Conservation (phyloP, 2,797 vertebrate genomes). For the Ctenopoma kingsleyae region DNA sequence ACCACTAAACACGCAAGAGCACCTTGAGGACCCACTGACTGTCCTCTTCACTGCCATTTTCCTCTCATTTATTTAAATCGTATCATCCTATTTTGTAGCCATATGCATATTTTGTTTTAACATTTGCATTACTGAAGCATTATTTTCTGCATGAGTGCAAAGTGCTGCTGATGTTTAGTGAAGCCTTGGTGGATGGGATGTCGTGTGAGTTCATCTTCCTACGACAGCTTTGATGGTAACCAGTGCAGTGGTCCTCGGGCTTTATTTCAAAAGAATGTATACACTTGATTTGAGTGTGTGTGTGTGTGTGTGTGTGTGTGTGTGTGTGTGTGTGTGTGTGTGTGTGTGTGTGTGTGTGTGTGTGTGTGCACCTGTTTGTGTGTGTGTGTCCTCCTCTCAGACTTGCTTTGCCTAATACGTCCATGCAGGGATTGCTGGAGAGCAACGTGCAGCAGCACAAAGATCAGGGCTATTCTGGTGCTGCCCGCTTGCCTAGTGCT, state of each 20-base stretch:
- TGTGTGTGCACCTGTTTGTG: slow-evolving; percentile 17
- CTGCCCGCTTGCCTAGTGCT: slow-evolving; percentile 84
- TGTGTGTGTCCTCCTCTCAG: slow-evolving; percentile 70
- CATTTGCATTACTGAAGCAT: background rate
- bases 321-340: slow-evolving; percentile 41
- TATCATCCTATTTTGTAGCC: background rate
- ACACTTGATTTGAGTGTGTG: slow-evolving; percentile 35
- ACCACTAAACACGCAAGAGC: no score
- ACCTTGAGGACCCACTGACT: background rate
- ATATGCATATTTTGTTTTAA: background rate
- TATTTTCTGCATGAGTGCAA: slow-evolving; percentile 35
- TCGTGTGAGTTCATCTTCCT: slow-evolving; percentile 49
- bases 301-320: slow-evolving; percentile 35
- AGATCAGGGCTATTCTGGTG: slow-evolving; percentile 94
- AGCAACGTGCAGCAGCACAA: slow-evolving; percentile 83
- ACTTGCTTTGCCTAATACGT: slow-evolving; percentile 89
- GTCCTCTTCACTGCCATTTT: background rate
- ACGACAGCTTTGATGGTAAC: slow-evolving; percentile 64
- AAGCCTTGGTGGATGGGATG: slow-evolving; percentile 28
- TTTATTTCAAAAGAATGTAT: slow-evolving; percentile 69
- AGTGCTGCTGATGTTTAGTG: slow-evolving; percentile 37
- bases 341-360: slow-evolving; percentile 37
- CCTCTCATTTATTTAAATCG: slow-evolving; percentile 11
- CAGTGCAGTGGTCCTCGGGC: slow-evolving; percentile 54
- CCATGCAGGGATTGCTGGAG: slow-evolving; percentile 80